Evolutionary conservation across 2,113 vertebrate species (phyloP), one percentile per base, ranked within the genome.

Genomic region (Dolichotis patagonum): DNA sequence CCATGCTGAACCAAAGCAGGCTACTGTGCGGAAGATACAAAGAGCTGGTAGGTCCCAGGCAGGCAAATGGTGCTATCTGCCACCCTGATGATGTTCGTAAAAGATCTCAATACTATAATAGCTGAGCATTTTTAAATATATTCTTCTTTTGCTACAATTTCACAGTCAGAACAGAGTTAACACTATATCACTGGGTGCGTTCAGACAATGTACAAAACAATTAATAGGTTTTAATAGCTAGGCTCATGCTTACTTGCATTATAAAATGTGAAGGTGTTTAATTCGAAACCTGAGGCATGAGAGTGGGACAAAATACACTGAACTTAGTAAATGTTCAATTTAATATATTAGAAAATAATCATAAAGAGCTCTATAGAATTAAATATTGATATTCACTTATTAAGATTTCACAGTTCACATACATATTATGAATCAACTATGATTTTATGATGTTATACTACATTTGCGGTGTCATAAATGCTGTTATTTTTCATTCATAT

Each of bases 341-440:
- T 88, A 89, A 67, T 97, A 93, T 87, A 91, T 96, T 95, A 90
- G 43, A 82, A 96, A 95, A 93, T 80, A 95, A 85, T 56, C 75
- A 84, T 62, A 95, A 71, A 65, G 22, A 83, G 65, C 35, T 54
- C 75, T 35, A 43, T 90, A 69, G n/a, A 94, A 92, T 94, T 92
- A 75, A 32, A 92, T 83, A 97, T 54, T 88, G 60, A 90, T 95
- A 95, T 92, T 95, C 89, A 90, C 88, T 96, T 92, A 92, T 82
- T 90, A 93, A 43, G 8, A 95, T 80, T 88, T 92, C 24, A 63
- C 24, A 65, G 22, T 93, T 22, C 1, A 69, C 85, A 4, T 87
- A 58, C 43, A 73, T 84, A 81, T 67, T 85, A 85, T 90, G 38
- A 87, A 91, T 82, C 91, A 88, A 54, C 96, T 58, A 75, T 65